Evolutionary conservation across 2,113 vertebrate genomes (phyloP).

Genomic region (Pristiophorus japonicus): DNA sequence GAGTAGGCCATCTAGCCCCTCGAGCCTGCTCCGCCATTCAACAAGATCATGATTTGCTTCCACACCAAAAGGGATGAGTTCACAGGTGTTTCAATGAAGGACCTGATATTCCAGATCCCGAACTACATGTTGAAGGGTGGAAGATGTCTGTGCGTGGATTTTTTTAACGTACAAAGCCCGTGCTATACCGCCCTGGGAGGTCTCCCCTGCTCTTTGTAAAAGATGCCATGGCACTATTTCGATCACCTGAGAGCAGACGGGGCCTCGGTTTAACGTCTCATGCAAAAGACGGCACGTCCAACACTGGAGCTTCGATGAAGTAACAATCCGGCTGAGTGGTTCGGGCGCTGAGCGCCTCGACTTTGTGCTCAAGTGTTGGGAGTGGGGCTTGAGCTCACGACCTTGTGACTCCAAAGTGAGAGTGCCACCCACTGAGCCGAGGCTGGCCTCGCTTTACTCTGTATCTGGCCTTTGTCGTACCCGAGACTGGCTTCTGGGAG

Average conservation of each 20-base stretch:
- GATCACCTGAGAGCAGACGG: not conserved
- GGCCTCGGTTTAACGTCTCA: not conserved
- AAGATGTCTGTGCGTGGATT: no score
- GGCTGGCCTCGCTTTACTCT: not conserved
- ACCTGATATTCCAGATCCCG: no score
- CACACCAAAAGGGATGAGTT: no score
- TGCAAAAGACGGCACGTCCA: not conserved
- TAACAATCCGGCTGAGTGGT: no score
- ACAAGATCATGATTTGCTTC: no score
- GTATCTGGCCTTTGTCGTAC: not conserved
- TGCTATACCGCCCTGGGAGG: not conserved
- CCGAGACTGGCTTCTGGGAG: not conserved
- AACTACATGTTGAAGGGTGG: no score
- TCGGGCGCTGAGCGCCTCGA: no score
- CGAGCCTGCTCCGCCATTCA: no score
- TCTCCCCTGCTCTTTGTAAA: not conserved
- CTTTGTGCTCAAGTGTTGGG: not conserved
- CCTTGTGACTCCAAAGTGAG: not conserved
- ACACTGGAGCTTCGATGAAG: not conserved
- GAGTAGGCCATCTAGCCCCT: no score
- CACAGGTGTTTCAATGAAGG: no score
- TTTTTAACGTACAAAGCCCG: no score
- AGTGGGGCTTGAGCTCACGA: not conserved
- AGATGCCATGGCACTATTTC: not conserved
- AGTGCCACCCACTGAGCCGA: not conserved